Percentiles rank a stretch among this genome's conserved stretches.
These are phyloP conservation scores for Todiramphus chloris DNA, from an alignment of 2,113 vertebrate genomes.

Conservation along the genomic window DNA sequence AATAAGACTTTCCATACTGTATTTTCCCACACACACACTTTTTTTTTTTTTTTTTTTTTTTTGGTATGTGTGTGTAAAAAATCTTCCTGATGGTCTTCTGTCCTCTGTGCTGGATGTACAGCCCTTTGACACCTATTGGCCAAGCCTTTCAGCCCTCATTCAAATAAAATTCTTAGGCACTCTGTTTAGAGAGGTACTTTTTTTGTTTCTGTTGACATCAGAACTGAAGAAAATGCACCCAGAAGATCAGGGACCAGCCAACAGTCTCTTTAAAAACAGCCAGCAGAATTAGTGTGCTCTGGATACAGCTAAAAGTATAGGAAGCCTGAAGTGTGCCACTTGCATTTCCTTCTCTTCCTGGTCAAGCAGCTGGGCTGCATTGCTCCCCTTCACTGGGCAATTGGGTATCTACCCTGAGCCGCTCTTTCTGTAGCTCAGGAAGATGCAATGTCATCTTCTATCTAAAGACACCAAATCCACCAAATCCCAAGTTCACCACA, in stretches of 20 bases:
- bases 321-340: neutral
- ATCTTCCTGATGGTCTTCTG: neutral
- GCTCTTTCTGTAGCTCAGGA: neutral
- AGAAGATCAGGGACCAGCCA: neutral
- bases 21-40: neutral
- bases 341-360: neutral
- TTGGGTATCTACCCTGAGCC: neutral
- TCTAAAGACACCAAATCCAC: neutral
- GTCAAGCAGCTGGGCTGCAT: neutral
- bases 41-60: neutral
- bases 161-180: neutral
- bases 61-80: no score
- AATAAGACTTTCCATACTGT: constrained; percentile 51
- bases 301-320: neutral
- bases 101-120: neutral
- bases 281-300: neutral
- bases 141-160: neutral
- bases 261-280: neutral
- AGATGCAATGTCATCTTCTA: neutral
- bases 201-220: neutral
- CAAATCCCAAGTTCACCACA: neutral
- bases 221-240: neutral
- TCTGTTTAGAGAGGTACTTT: neutral
- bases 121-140: neutral
- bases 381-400: neutral